These are phyloP conservation scores for Cairina moschata DNA, from an alignment of 2,113 vertebrate genomes.

Conservation along the genomic window DNA sequence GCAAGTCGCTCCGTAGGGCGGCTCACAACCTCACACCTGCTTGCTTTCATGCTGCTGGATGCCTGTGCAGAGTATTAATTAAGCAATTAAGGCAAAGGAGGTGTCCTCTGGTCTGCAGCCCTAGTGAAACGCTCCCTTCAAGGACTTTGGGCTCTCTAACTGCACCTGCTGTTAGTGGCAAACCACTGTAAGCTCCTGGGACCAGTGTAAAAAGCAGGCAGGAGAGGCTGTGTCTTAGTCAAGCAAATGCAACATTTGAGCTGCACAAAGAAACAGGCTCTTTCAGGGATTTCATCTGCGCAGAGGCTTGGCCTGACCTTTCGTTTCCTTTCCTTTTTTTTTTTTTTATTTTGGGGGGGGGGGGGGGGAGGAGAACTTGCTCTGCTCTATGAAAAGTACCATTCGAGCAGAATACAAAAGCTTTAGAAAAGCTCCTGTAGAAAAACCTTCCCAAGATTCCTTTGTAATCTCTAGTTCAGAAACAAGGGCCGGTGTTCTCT, in stretches of 20 bases:
- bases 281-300: not conserved
- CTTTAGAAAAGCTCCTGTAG: not conserved
- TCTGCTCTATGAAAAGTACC: not conserved
- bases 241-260: not conserved
- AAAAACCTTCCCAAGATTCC: not conserved
- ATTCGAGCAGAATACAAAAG: not conserved
- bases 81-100: not conserved
- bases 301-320: slow-evolving; percentile 4
- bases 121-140: not conserved
- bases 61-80: not conserved
- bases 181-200: not conserved
- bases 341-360: no score
- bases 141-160: not conserved
- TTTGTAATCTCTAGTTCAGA: not conserved
- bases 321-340: not conserved
- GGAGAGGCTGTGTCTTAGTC: not conserved
- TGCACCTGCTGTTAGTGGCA: not conserved
- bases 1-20: not conserved
- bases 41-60: slow-evolving; percentile 20
- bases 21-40: slow-evolving; percentile 22
- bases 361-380: accelerated
- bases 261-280: not conserved
- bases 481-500: accelerated
- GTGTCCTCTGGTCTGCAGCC: not conserved
- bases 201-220: accelerated